A percentile compares a stretch with the other conserved stretches of the same genome.
These are phyloP conservation scores for Pararge aegeria DNA, from an alignment of 1,140 invertebrate genomes.

Conservation along the genomic window DNA sequence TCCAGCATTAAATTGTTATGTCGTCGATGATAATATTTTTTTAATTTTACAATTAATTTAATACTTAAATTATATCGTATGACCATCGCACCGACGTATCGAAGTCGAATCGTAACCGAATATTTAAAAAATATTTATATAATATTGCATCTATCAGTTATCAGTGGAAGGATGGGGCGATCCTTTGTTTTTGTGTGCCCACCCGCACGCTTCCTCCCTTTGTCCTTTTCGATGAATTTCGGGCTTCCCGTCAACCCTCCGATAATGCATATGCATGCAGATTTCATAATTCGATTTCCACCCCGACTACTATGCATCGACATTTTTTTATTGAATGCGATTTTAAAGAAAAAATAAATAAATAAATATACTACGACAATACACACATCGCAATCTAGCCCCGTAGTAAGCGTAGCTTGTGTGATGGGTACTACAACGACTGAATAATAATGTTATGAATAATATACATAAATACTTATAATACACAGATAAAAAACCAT, in stretches of 20 bases:
- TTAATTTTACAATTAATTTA: too few species aligned
- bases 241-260: conserved; percentile 58
- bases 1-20: too few species aligned
- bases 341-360: background rate
- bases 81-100: background rate
- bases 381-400: too few species aligned
- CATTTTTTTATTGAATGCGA: background rate
- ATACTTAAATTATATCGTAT: too few species aligned
- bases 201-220: conserved; percentile 71
- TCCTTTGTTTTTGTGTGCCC: conserved; percentile 63
- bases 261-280: conserved; percentile 55
- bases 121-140: background rate
- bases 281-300: conserved; percentile 34
- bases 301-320: background rate
- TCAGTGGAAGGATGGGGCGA: conserved; percentile 49
- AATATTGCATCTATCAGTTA: background rate
- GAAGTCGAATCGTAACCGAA: background rate
- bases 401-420: too few species aligned
- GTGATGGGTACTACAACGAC: too few species aligned
- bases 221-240: conserved; percentile 65
- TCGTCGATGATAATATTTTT: too few species aligned
- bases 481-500: too few species aligned
- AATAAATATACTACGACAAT: too few species aligned
- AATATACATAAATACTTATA: too few species aligned
- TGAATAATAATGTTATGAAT: too few species aligned